Base-by-base conservation (phyloP, 2,888 invertebrate genomes). In the Microchrysa polita region DNA sequence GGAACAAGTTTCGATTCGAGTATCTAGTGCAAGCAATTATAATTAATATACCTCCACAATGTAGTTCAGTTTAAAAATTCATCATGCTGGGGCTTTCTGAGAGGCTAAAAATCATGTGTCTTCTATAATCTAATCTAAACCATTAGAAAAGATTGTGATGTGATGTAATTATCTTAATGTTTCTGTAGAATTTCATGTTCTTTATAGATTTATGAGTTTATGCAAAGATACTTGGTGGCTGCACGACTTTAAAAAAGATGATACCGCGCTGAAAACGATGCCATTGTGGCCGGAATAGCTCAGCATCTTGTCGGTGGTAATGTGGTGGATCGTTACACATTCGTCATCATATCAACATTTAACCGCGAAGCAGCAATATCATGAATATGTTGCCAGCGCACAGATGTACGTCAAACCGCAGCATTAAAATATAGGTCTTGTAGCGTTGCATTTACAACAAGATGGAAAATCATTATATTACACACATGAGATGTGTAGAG, bases 91-190 rank as follows among this genome's bases (percentile, higher is more conserved):
- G 27, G 27, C 27, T 34, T 7, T 34, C 4, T 34, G 27, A 34
- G 4, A 5, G 27, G 27, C 27, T n/a, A 34, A 2, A 34, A 34
- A 34, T 34, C 27, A 2, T 34, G 27, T 34, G 2, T 48, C 48
- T 48, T 48, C 16, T n/a, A n/a, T n/a, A n/a, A n/a, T n/a, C n/a
- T n/a, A n/a, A n/a, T n/a, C n/a, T n/a, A 48, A 48, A n/a, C 16
- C 5, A 48, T 61, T 55, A 18, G 10, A 40, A 65, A 48, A 48
- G 44, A 65, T 44, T 63, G 63, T 44, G 44, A 44, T 65, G 65
- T 65, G 44, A 65, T 65, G 65, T 48, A 65, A 65, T 65, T 65
- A 65, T 65, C 65, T 20, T 7, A 48, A 65, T 27, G 18, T 65
- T 34, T 48, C 48, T 44, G 44, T 48, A 65, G 22, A 65, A 65